Base-by-base conservation (phyloP, 2,888 invertebrate genomes). In the Heteromyza rotundicornis region DNA sequence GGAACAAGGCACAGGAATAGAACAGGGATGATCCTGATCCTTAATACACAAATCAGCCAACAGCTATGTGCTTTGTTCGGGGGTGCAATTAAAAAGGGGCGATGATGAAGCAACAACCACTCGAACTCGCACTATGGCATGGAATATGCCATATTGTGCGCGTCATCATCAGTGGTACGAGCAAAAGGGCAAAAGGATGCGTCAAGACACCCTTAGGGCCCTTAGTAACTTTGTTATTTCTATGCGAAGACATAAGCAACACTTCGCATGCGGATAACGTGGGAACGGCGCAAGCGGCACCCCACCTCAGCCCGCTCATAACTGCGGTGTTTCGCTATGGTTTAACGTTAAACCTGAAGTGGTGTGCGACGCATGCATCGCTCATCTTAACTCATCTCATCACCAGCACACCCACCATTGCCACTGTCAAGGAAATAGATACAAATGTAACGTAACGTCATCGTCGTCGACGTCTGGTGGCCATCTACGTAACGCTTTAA, bases 401-500 rank as follows among this genome's bases (percentile, higher is more conserved):
- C n/a, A n/a, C n/a, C n/a, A n/a, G n/a, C n/a, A n/a, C n/a, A n/a
- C 40, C n/a, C 40, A 40, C n/a, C 40, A 40, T n/a, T n/a, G n/a
- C n/a, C n/a, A n/a, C n/a, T n/a, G n/a, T 40, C 40, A 40, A 40
- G n/a, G 40, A 40, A n/a, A 40, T 40, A 40, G 7, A 32, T 12
- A 32, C 32, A 32, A 32, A 12, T 12, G 32, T 5, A 32, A 32
- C n/a, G n/a, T n/a, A n/a, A n/a, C n/a, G n/a, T n/a, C n/a, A n/a
- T n/a, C n/a, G n/a, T n/a, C n/a, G n/a, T n/a, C n/a, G 17, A 17
- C 47, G 74, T 76, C 76, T 75, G 76, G 57, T 75, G 70, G 75
- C 76, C 73, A 76, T 76, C 75, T 76, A 74, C 16, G 75, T 70
- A 71, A 68, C 68, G 71, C 75, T 76, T 70, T 76, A 75, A 77